Base-by-base conservation (phyloP, 2,888 invertebrate species). In the Julus scanicus region DNA sequence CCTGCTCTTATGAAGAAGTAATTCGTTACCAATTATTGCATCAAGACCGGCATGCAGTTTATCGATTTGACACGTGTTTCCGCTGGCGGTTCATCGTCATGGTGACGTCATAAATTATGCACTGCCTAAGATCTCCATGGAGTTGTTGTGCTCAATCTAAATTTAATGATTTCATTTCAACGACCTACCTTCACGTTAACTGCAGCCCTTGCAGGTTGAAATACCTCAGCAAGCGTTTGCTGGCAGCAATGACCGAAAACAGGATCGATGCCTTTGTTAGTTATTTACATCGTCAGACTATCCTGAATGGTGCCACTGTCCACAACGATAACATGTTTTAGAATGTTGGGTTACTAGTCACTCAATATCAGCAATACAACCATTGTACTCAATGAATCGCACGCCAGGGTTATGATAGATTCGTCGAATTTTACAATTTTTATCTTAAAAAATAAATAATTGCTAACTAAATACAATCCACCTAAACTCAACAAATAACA, bases 31-130 rank as follows among this genome's bases (percentile, higher is more conserved):
- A 71, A 20, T 71, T 71, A 71, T 71, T 71, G 71, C 71, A 71
- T 71, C 71, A 71, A 71, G n/a, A 29, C 20, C 9, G 71, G 20
- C 71, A 39, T 15, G 2, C 0, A 39, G 40, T 37, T 71, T 84
- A 84, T 84, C 84, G 84, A 84, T 48, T 71, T 84, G 84, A 13
- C 84, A 84, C 44, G 84, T 84, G 84, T 84, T 84, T 84, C 40
- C 84, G 40, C 40, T 17, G 40, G 84, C 84, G 37, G 39, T 84
- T 84, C 84, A 84, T 84, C 84, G 44, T 48, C 84, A 84, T 84
- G 84, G 84, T 84, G 84, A 84, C 40, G 40, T 44, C 44, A 84
- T 84, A 44, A 84, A 84, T 84, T 84, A 84, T 84, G 40, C 84
- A 84, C 44, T 0, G 40, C 40, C 40, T 48, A 44, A 48, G 40